Conservation (phyloP, 2,888 invertebrate genomes). For the Hemithea aestivaria region DNA sequence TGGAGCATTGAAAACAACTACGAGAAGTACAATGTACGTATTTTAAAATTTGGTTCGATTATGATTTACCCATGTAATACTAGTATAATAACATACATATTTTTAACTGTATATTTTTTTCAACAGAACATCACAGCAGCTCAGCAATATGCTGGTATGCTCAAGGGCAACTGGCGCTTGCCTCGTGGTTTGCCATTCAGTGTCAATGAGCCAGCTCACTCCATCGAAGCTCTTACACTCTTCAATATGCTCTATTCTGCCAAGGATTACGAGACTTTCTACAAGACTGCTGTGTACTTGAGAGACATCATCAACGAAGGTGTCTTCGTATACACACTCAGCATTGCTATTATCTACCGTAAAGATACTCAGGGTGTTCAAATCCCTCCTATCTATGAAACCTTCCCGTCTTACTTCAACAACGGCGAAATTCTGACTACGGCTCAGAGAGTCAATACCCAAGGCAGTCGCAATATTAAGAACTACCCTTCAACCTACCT, state of each 20-base stretch:
- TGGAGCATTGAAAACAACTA: conserved; percentile 75
- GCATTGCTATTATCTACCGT: conserved; percentile 81
- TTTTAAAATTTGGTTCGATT: too few species aligned
- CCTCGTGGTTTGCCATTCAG: conserved; percentile 81
- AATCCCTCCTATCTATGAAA: conserved; percentile 85
- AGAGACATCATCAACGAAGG: conserved; percentile 84
- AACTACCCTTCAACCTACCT: conserved; percentile 48
- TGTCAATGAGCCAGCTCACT: conserved; percentile 72
- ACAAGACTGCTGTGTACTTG: conserved; percentile 83
- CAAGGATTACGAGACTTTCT: conserved; percentile 84
- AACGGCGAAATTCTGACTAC: conserved; percentile 82
- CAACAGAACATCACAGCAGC: conserved; percentile 74
- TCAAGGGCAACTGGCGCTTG: conserved; percentile 72
- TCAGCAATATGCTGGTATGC: conserved; percentile 74
- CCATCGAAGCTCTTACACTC: conserved; percentile 81
- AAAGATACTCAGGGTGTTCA: conserved; percentile 81
- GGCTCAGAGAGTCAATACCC: conserved; percentile 79
- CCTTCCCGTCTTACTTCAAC: conserved; percentile 85
- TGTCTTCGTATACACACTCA: conserved; percentile 82
- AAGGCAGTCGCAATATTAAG: conserved; percentile 47
- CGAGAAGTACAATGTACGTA: conserved; percentile 68
- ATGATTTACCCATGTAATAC: too few species aligned
- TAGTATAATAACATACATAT: too few species aligned
- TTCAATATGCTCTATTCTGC: conserved; percentile 84
- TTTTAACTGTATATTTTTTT: too few species aligned